These are phyloP conservation scores for Pelecanoides urinatrix DNA, from an alignment of 2,113 vertebrate genomes.

Conservation along the genomic window DNA sequence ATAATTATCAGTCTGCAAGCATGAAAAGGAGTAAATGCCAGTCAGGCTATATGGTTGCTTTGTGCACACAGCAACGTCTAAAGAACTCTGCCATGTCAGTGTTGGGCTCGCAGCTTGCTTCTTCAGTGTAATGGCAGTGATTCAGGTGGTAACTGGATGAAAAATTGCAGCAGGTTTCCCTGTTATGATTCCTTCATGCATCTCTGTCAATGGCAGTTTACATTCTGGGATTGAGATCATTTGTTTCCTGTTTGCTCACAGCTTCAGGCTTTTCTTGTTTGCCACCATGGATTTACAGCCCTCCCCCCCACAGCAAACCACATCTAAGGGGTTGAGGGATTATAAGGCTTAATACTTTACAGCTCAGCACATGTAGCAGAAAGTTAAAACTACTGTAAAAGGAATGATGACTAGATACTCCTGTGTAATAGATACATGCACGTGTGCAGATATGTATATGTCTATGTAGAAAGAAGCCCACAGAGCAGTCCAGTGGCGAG, in stretches of 20 bases:
- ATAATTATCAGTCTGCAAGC: conserved; percentile 85
- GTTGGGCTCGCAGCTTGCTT: conserved; percentile 14
- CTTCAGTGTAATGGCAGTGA: neutral
- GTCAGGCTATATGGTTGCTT: conserved; percentile 28
- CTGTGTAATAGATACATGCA: conserved; percentile 19
- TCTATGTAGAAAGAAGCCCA: neutral
- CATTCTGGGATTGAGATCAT: conserved; percentile 80
- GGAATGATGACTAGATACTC: conserved; percentile 51
- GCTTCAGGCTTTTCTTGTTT: conserved; percentile 84
- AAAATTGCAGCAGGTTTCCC: conserved; percentile 65
- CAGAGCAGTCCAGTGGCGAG: neutral
- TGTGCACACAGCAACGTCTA: neutral
- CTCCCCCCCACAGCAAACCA: conserved; percentile 80
- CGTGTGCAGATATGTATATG: neutral
- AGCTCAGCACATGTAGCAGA: conserved; percentile 59
- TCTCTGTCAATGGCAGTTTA: conserved; percentile 77
- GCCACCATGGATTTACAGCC: conserved; percentile 83
- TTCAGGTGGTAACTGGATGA: conserved; percentile 60
- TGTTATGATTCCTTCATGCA: conserved; percentile 67
- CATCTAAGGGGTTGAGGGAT: conserved; percentile 88
- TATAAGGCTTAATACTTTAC: conserved; percentile 85
- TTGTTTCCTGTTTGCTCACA: conserved; percentile 92
- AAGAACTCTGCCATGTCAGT: conserved; percentile 36
- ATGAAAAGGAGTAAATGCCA: conserved; percentile 71
- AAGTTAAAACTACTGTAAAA: conserved; percentile 81